Base-by-base conservation (phyloP, 1,140 invertebrate species). In the Melipona quadrifasciata region DNA sequence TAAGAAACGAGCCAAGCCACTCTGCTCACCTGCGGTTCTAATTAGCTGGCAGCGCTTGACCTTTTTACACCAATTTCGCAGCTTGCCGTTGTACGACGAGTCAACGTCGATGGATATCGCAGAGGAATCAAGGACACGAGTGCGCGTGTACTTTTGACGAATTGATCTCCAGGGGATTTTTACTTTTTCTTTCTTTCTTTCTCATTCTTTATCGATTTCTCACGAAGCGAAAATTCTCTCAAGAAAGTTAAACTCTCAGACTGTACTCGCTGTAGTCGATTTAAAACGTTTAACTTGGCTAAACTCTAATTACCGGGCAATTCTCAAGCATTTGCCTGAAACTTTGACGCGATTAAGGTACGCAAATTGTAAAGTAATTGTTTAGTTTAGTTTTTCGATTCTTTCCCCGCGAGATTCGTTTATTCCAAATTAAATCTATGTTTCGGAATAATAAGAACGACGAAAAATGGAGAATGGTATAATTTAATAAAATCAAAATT, bases 21-120 rank as follows among this genome's bases (percentile, higher is more conserved):
- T 57, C 57, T 75, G 53, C 24, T 75, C 73, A 16, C 24, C 14
- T 34, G 21, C n/a, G n/a, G 39, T 77, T 51, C 75, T 77, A 77
- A 77, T 65, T 77, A 39, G 6, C 14, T 31, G 24, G 12, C 10
- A 73, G n/a, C 47, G 71, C 51, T 24, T 31, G 17, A 24, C 65
- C 39, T 16, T 77, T 77, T 77, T 64, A 64, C 39, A 55, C 19
- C 19, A 51, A 47, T 77, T 65, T 75, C 24, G 34, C 55, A 34
- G 55, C 58, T 75, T n/a, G 39, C 21, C 31, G 53, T 75, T 75
- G 39, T 47, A 17, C n/a, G n/a, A 71, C 12, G 39, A 47, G 68
- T 71, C n/a, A 71, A 71, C n/a, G 21, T 17, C 19, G 47, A 6
- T 4, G 24, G 16, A 34, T 24, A 47, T 27, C 2, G 24, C 10